These are phyloP conservation scores for Drymonia ruficornis DNA, from an alignment of 2,888 invertebrate species.

Conservation along the genomic window DNA sequence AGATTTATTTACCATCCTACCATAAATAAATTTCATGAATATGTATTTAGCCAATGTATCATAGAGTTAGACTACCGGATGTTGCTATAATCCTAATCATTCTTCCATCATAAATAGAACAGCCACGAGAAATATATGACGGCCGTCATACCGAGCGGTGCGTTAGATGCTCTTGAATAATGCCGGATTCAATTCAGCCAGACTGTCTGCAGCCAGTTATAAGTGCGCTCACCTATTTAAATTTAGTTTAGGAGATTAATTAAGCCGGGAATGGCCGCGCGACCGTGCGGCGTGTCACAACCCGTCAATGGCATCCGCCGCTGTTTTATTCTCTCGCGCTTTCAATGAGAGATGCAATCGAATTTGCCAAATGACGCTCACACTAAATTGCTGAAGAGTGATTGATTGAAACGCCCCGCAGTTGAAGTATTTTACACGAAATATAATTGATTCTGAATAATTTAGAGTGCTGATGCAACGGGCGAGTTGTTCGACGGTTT, in stretches of 20 bases:
- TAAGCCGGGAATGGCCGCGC: constrained; percentile 58
- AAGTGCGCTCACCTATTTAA: constrained; percentile 65
- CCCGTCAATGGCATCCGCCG: constrained; percentile 72
- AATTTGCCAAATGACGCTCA: constrained; percentile 79
- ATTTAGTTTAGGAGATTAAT: constrained; percentile 79
- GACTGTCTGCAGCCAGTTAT: constrained; percentile 50
- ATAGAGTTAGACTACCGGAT: neutral
- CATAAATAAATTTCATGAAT: no score
- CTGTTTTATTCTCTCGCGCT: constrained; percentile 73
- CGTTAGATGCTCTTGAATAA: constrained; percentile 55
- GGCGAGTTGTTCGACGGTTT: constrained; percentile 22
- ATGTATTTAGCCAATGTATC: neutral
- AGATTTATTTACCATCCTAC: no score
- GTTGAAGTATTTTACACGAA: constrained; percentile 65
- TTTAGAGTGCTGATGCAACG: constrained; percentile 47
- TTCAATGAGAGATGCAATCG: constrained; percentile 74
- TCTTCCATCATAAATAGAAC: neutral
- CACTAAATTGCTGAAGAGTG: constrained; percentile 76
- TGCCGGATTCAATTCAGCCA: constrained; percentile 58
- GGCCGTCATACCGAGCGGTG: constrained; percentile 49
- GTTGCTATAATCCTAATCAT: neutral
- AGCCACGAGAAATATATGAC: constrained; percentile 49
- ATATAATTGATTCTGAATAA: constrained; percentile 71
- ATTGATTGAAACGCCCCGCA: constrained; percentile 72
- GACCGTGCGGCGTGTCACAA: constrained; percentile 64